Base-by-base conservation (phyloP, 2,797 vertebrate genomes). In the Acomys russatus region DNA sequence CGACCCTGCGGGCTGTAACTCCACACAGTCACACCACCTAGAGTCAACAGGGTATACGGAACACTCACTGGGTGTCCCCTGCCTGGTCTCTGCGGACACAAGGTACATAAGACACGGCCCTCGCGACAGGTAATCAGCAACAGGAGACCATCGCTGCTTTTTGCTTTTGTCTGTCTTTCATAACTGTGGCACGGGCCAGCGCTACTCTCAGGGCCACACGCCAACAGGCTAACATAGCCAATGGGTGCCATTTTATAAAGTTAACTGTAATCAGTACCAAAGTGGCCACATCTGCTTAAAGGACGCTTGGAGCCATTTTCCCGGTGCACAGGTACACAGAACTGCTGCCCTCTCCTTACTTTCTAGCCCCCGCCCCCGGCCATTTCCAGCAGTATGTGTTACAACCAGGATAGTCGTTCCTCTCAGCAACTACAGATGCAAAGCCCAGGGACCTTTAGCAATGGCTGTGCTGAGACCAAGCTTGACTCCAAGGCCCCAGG, bases 11-110 rank as follows among this genome's bases (percentile, higher is more conserved):
- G 1, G 12, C 23, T 71, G 22, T 30, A n/a, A 23, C 12, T 25
- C 76, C 25, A 1, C 38, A 10, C 15, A 51, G 15, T 35, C 33
- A 28, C 3, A 82, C 56, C 10, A 0, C 56, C 12, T 71, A 28
- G 79, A 64, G 7, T 30, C 56, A 49, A 9, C 0, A 17, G 22
- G 28, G n/a, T 8, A 18, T 8, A 3, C 51, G 23, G 71, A n/a
- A 7, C 25, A 15, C 56, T 10, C 4, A 6, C 20, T n/a, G 3
- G 3, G 38, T 2, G 0, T 8, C 11, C 56, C 17, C 15, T n/a
- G 15, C 4, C 30, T 5, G 44, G 23, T 59, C 4, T 9, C 90
- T 15, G 23, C 14, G 35, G 73, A 33, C 5, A 18, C 14, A 51
- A 23, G 71, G 35, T 44, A 73, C 38, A 23, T 10, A 73, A 38